A percentile compares a stretch with the other conserved stretches of the same genome.
Conservation (phyloP, 2,113 vertebrate species). For the Albula goreensis region DNA sequence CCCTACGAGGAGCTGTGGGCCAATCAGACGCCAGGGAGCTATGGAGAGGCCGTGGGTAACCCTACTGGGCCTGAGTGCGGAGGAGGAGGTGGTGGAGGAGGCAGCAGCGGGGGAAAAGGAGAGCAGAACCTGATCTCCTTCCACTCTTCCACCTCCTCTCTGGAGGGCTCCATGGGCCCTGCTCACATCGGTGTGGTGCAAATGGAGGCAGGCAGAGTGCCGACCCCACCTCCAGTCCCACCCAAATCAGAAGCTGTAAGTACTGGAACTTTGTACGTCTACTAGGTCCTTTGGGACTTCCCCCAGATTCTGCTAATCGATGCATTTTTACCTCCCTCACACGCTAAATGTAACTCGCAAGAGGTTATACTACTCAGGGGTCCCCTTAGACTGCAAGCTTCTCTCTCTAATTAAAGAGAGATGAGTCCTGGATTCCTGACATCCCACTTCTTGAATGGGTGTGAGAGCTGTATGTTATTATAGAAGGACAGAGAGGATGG, state of each 20-base stretch:
- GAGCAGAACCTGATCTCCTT: slow-evolving; percentile 83
- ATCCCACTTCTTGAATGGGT: neutral
- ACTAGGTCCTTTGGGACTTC: neutral
- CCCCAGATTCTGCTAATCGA: neutral
- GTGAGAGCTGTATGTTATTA: neutral
- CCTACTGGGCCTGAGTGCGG: slow-evolving; percentile 51
- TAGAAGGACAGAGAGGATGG: neutral
- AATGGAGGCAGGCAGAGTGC: slow-evolving; percentile 65
- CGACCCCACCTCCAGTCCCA: slow-evolving; percentile 85
- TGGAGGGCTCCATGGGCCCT: slow-evolving; percentile 67
- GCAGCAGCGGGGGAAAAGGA: slow-evolving; percentile 52
- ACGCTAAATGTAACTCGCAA: neutral
- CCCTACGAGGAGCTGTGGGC: slow-evolving; percentile 97
- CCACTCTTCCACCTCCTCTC: slow-evolving; percentile 59
- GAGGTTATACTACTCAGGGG: neutral
- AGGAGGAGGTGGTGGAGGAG: slow-evolving; percentile 51
- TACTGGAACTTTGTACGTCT: slow-evolving; percentile 26
- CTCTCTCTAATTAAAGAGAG: slow-evolving; percentile 19
- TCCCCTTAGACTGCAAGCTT: neutral
- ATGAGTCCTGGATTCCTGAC: neutral
- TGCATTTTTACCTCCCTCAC: neutral
- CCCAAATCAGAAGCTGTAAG: slow-evolving; percentile 98
- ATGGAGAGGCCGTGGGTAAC: slow-evolving; percentile 43
- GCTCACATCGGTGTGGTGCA: slow-evolving; percentile 50
- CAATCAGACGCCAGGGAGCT: slow-evolving; percentile 67